A percentile compares a stretch with the other conserved stretches of the same genome.
Conservation (phyloP, 2,797 vertebrate species). For the Tenualosa ilisha region DNA sequence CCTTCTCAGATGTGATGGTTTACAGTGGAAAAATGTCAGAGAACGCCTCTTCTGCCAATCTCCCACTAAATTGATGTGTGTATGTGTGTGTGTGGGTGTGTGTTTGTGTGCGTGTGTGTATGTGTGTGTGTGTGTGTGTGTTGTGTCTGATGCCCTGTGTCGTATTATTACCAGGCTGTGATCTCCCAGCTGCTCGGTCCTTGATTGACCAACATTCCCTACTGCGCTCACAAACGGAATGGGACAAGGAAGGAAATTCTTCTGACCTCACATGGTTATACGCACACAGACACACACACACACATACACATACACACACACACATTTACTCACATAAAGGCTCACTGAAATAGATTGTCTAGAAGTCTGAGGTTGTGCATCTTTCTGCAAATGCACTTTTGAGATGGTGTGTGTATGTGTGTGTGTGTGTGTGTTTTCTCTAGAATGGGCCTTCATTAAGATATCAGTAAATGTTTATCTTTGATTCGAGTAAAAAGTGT, state of each 20-base stretch:
- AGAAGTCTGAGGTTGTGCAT: neutral
- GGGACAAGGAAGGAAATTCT: neutral
- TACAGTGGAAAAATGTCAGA: neutral
- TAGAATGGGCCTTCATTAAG: neutral
- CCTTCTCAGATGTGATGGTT: neutral
- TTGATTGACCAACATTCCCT: neutral
- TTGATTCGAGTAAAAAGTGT: neutral
- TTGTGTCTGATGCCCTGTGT: neutral
- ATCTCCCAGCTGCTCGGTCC: neutral
- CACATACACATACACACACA: neutral
- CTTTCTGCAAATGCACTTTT: neutral
- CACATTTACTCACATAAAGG: neutral
- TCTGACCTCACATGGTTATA: neutral
- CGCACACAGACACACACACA: neutral
- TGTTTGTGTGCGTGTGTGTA: conserved; percentile 1
- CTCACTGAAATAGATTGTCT: neutral
- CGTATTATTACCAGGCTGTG: neutral
- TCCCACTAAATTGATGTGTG: neutral
- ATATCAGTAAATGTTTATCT: neutral
- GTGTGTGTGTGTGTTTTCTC: too few species aligned
- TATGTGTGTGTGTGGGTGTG: neutral
- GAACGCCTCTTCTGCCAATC: neutral
- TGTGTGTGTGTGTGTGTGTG: neutral
- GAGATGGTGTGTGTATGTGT: too few species aligned
- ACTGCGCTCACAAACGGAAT: conserved; percentile 9